Evolutionary conservation across 92 coral and sea anemone genomes (phyloP), one percentile per base, ranked within the genome.

Genomic region (Siderastrea radians): DNA sequence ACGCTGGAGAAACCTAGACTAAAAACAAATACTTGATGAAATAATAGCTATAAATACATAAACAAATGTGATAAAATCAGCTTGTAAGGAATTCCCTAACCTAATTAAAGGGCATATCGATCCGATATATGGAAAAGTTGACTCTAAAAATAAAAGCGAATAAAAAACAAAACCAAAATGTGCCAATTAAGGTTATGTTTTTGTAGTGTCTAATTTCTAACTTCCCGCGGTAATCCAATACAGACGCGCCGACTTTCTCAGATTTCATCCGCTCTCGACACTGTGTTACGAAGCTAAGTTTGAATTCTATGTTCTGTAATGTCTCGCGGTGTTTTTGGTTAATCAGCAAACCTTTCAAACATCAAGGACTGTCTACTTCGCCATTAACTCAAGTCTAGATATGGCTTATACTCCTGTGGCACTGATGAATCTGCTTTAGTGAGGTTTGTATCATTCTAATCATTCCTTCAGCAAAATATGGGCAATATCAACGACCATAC

Each of bases 201-300:
- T 80, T 54, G 38, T 5, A 81, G 60, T n/a, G 49, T 43, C 54
- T 9, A 13, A 9, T 69, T 80, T 44, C 70, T 19, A 64, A 51
- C 84, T 65, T 81, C 53, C 76, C 65, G 19, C 65, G 3, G 85
- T 67, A 81, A 81, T 54, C 73, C 53, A 7, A 81, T 51, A 81
- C 85, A 53, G 51, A 26, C 43, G n/a, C 47, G 38, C 38, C 38
- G 13, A 49, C 49, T 13, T 63, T 68, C 85, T 68, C 76, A 55
- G 49, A 68, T 81, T 67, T 81, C 85, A 81, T 43, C 38, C 38
- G 38, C 38, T 26, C 57, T 49, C 49, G 10, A 4, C 2, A 49
- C 16, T 13, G 50, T 38, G 38, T 12, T 8, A 5, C 16, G 59
- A 53, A 81, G 19, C 16, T 19, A 45, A 14, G 59, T 46, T 9